Evolutionary conservation across 2,797 vertebrate genomes (phyloP), one percentile per base, ranked within the genome.

Genomic region (Eleutherodactylus coqui): DNA sequence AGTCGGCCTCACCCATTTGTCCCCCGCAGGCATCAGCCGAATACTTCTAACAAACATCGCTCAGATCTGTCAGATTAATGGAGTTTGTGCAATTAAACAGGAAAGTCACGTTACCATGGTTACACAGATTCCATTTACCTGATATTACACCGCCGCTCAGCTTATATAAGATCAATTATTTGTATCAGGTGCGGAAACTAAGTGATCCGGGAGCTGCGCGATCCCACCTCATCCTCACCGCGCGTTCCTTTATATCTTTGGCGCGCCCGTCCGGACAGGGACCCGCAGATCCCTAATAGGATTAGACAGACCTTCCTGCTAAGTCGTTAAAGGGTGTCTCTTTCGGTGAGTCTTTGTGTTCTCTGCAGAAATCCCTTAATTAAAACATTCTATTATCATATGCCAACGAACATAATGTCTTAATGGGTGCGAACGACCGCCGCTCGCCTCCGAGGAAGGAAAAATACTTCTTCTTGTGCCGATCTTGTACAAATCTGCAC

Each of bases 1-100:
- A 92, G 94, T 27, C 5, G 87, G 29, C 34, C 6, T 92, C 90
- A 64, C 90, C 93, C 91, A 89, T 90, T 91, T 47, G 85, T 90
- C 70, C 92, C 94, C 93, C 85, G 88, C 49, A 90, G 93, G 93
- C 92, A 0, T 86, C 88, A 88, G 85, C 87, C 88, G 88, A 92
- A 89, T 89, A 78, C 83, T 21, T 86, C 87, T 85, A 47, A 84
- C 38, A 3, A 81, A 89, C 88, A 91, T 83, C 90, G 85, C 87
- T 81, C 8, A 27, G 79, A 86, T 88, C 91, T 88, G 91, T 90
- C 82, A 70, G 88, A 81, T 79, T 79, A n/a, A 34, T 84, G 88
- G 86, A 87, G 82, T 90, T 75, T n/a, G 89, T 78, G 89, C 83
- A 77, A 90, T 88, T 92, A 91, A 91, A 90, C 13, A 90, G 36